Evolutionary conservation across 2,888 invertebrate species (phyloP), one percentile per base, ranked within the genome.

Genomic region (Hydraecia micacea): DNA sequence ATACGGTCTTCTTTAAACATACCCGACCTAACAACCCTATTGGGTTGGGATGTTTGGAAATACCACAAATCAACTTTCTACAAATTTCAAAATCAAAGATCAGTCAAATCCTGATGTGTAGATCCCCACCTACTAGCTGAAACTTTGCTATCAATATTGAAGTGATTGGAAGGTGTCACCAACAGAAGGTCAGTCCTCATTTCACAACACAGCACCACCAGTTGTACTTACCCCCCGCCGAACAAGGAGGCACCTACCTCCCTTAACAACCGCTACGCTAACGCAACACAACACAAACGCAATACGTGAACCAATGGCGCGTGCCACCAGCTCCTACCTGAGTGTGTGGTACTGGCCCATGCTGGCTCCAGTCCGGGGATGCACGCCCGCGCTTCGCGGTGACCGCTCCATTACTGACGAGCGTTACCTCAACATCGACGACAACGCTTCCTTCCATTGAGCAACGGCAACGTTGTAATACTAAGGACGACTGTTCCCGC

Each of bases 361-460:
- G 89, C 55, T 87, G 81, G 77, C 72, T 81, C 63, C 69, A 84
- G 85, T 63, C 76, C 75, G 74, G 77, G 77, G 72, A 81, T 79
- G 81, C 88, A 86, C 87, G 85, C 75, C 84, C 87, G 89, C 87
- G 65, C 82, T 81, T 75, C 83, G 85, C 88, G 74, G 80, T 85
- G 79, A 80, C 75, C 86, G 80, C 81, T 87, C 74, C 85, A 86
- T 86, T 83, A 88, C 89, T 88, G 83, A 70, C 73, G 72, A 39
- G 68, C 80, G 25, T 81, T 74, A 85, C 82, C 81, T 80, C 86
- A 82, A 79, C 83, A 52, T 68, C 83, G 79, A 55, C 84, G 82
- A 79, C 82, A 66, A 85, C 68, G 77, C 90, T 91, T 93, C 93
- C 93, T 93, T 85, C 90, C 93, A 92, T 93, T 93, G 91, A 91